Evolutionary conservation across 2,113 vertebrate species (phyloP), one percentile per base, ranked within the genome.

Genomic region (Platycercus adscitus): DNA sequence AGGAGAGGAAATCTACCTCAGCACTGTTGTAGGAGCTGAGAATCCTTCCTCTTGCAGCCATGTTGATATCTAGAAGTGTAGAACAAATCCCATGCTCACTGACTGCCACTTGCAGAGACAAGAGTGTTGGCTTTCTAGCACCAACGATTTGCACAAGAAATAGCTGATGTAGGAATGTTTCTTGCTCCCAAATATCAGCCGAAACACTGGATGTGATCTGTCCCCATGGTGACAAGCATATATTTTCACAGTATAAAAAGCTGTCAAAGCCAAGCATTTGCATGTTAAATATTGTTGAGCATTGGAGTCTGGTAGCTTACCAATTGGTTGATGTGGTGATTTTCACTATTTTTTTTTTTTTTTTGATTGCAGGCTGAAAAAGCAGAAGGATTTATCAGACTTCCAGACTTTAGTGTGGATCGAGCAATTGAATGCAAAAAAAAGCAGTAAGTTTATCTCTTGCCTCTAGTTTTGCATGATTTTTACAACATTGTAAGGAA

Each of bases 391-490:
- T 99, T 98, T 97, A 99, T 99, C 91, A 98, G 99, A 92, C 98
- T 99, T 96, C 95, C 99, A 25, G 99, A 99, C 96, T 99, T 99
- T 97, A 97, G 98, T 81, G 98, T 99, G 68, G 99, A 99, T 95
- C 98, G 98, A 97, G 99, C 99, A 58, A 98, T 83, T 9, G 99
- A 99, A 97, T 99, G 99, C 98, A 99, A 99, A 97, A 99, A 99
- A 97, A 99, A 99, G 97, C 97, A 99, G 99, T 99, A 98, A 99
- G 99, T 98, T 81, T 78, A 7, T 75, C 61, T 79, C 37, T 94
- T 50, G 7, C 21, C 29, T 13, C 18, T 1, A 13, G 11, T 86
- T 87, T 80, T 91, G 50, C 33, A 60, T 60, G 78, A 25, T 56
- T 93, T 91, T 83, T 68, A 37, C 18, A 17, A 15, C 0, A 0